phyloP scores from a whole-genome alignment of 2,888 invertebrate genomes.

The Hemicrepidius hirtus region DNA sequence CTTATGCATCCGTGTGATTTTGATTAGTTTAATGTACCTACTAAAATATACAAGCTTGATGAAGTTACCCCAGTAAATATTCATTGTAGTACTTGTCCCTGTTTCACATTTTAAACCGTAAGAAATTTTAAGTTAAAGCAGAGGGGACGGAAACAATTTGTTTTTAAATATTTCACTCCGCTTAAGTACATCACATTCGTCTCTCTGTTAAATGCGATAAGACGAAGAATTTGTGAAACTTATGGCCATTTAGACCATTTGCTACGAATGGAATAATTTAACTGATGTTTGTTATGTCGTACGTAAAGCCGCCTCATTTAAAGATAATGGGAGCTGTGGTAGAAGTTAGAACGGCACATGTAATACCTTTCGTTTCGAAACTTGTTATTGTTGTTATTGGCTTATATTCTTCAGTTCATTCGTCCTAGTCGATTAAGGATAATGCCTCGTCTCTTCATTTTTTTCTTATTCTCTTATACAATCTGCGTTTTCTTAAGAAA shows the following conservation, averaged over 20 bases:
- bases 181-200: background rate
- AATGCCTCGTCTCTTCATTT: background rate
- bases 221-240: constrained; percentile 10
- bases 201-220: background rate
- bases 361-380: background rate
- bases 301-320: background rate
- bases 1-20: too few relatives aligned
- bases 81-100: too few relatives aligned
- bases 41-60: too few relatives aligned
- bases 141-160: too few relatives aligned
- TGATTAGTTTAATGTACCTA: too few relatives aligned
- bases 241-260: constrained; percentile 24
- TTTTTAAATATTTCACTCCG: too few relatives aligned
- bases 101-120: too few relatives aligned
- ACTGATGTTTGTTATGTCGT: background rate
- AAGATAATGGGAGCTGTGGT: constrained; percentile 6
- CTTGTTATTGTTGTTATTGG: background rate
- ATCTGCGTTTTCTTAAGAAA: background rate
- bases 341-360: background rate
- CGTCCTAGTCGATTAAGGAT: too few relatives aligned
- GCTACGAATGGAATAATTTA: constrained; percentile 14
- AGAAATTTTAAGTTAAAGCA: too few relatives aligned
- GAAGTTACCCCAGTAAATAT: too few relatives aligned
- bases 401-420: too few relatives aligned
- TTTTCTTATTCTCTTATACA: background rate